Evolutionary conservation across 2,888 invertebrate genomes (phyloP).

Genomic region (Pandemis heparana): DNA sequence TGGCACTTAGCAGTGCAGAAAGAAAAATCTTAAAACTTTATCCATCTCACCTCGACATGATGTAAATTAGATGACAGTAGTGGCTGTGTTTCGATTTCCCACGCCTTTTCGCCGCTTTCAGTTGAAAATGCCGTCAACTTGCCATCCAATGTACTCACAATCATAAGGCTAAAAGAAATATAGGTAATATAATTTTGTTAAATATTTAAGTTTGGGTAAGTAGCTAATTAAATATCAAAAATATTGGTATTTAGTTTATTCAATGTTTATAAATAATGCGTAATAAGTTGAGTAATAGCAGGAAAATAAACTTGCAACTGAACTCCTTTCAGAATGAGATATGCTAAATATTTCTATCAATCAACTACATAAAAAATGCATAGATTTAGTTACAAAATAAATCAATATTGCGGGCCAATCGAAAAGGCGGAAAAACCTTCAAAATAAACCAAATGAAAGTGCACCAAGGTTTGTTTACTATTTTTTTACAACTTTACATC

Average conservation of each 20-base stretch:
- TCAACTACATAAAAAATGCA: not conserved
- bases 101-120: slow-evolving; percentile 88
- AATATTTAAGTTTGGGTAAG: not conserved
- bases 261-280: slow-evolving; percentile 5
- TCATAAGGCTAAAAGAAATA: slow-evolving; percentile 86
- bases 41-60: slow-evolving; percentile 89
- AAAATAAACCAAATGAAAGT: slow-evolving; percentile 13
- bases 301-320: not conserved
- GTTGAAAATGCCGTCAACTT: slow-evolving; percentile 93
- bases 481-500: slow-evolving; percentile 5
- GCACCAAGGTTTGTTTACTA: slow-evolving; percentile 36
- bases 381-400: not conserved
- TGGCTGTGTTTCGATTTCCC: slow-evolving; percentile 93
- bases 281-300: slow-evolving; percentile 3
- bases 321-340: not conserved
- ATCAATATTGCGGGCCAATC: not conserved
- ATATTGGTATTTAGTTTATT: not conserved
- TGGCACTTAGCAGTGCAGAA: not conserved
- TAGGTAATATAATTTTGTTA: no score
- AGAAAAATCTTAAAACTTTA: not conserved
- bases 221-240: no score
- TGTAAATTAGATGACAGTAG: slow-evolving; percentile 96
- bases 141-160: slow-evolving; percentile 97
- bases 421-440: not conserved
- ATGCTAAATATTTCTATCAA: not conserved